phyloP scores from a whole-genome alignment of 1,140 invertebrate species.

The Wasmannia auropunctata region DNA sequence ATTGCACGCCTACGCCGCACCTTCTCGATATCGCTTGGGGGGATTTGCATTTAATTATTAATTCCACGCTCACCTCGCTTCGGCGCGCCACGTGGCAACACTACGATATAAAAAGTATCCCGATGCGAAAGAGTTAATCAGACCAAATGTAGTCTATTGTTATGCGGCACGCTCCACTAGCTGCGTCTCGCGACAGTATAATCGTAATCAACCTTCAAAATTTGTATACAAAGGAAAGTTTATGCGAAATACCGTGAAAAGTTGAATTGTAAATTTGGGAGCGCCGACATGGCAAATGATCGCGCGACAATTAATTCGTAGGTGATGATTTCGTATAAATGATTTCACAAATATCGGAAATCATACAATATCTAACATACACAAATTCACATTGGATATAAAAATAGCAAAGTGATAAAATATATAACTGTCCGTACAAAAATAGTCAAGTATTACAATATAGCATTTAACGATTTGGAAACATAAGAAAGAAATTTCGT shows the following conservation, averaged over 20 bases:
- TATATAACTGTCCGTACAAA: neutral
- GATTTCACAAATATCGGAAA: neutral
- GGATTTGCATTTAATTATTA: neutral
- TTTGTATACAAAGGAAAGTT: neutral
- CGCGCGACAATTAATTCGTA: neutral
- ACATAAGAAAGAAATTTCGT: neutral
- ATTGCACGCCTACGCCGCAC: neutral
- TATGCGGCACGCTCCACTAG: neutral
- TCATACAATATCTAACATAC: neutral
- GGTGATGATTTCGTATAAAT: neutral
- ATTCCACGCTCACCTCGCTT: slow-evolving; percentile 11
- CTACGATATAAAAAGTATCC: neutral
- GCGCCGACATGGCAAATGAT: neutral
- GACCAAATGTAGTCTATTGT: neutral
- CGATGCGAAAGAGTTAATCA: slow-evolving; percentile 4
- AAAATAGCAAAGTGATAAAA: neutral
- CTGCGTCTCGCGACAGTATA: neutral
- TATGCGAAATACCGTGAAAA: neutral
- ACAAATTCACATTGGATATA: neutral
- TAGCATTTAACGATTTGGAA: neutral
- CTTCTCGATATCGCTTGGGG: neutral
- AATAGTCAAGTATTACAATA: neutral
- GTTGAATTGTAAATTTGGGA: neutral
- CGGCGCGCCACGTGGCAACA: neutral
- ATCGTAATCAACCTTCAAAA: neutral